Conservation (phyloP, 2,888 invertebrate genomes). For the Sericinus montela region DNA sequence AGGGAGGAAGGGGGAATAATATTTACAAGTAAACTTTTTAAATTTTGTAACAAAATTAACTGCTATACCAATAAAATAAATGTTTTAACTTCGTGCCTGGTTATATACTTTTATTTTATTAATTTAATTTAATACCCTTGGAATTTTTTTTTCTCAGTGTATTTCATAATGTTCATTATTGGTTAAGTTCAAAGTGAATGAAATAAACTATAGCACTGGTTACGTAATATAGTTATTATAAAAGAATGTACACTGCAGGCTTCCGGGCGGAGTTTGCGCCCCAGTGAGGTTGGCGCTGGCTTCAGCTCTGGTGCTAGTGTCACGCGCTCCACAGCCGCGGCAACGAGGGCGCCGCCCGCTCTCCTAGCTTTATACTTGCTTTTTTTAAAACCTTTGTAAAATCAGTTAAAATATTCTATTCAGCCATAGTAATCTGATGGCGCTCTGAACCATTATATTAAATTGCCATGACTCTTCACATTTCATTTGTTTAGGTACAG, state of each 20-base stretch:
- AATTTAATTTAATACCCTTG: too few relatives aligned
- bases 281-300: slow-evolving; percentile 89
- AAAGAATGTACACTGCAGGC: slow-evolving; percentile 45
- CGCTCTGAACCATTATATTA: neutral
- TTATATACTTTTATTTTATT: too few relatives aligned
- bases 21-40: too few relatives aligned
- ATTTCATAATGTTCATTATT: too few relatives aligned
- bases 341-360: slow-evolving; percentile 45
- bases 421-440: neutral
- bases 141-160: too few relatives aligned
- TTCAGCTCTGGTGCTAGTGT: slow-evolving; percentile 87
- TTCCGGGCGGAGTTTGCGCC: slow-evolving; percentile 91
- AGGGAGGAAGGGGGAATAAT: too few relatives aligned
- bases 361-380: slow-evolving; percentile 8
- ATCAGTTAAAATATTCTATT: neutral
- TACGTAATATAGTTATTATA: too few relatives aligned
- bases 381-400: neutral
- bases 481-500: neutral
- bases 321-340: slow-evolving; percentile 75
- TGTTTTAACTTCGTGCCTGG: too few relatives aligned
- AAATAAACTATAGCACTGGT: too few relatives aligned
- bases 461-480: neutral
- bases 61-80: too few relatives aligned
- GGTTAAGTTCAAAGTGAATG: too few relatives aligned
- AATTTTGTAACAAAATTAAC: too few relatives aligned